Conservation (phyloP, 2,888 invertebrate species). For the Anagyrus pseudococci region DNA sequence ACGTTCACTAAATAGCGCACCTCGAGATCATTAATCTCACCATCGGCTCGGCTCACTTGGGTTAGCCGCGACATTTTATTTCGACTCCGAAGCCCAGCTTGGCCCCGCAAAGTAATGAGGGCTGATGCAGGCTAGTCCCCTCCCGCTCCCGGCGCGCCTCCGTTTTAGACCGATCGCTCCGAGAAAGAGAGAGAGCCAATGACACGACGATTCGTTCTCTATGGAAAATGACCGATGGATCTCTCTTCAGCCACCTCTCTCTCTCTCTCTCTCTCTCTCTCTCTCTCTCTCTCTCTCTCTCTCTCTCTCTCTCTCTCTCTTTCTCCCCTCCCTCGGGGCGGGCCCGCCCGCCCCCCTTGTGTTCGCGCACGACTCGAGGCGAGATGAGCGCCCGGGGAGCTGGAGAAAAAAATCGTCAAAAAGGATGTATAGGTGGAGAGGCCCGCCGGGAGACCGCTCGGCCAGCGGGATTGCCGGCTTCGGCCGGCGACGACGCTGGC, state of each 20-base stretch:
- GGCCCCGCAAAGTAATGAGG: conserved; percentile 31
- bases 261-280: conserved; percentile 8
- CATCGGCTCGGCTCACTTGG: conserved; percentile 35
- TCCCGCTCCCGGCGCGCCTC: not conserved
- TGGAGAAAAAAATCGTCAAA: conserved; percentile 13
- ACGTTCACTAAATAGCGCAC: conserved; percentile 35
- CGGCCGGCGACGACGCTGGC: too few relatives aligned
- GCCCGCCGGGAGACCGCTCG: too few relatives aligned
- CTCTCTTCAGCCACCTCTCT: conserved; percentile 3
- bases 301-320: too few relatives aligned
- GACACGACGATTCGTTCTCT: conserved; percentile 48
- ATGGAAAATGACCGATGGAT: conserved; percentile 49
- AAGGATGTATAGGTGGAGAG: not conserved
- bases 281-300: too few relatives aligned
- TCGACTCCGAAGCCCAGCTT: conserved; percentile 38
- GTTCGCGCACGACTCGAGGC: conserved; percentile 13
- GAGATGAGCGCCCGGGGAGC: not conserved
- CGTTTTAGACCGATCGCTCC: not conserved
- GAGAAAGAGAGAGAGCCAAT: conserved; percentile 45
- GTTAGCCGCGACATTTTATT: conserved; percentile 44
- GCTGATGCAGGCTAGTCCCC: not conserved
- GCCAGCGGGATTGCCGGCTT: too few relatives aligned
- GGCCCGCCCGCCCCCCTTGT: conserved; percentile 12
- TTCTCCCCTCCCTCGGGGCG: too few relatives aligned
- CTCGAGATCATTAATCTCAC: conserved; percentile 45